Evolutionary conservation across 2,113 vertebrate genomes (phyloP).

Genomic region (Podiceps cristatus): DNA sequence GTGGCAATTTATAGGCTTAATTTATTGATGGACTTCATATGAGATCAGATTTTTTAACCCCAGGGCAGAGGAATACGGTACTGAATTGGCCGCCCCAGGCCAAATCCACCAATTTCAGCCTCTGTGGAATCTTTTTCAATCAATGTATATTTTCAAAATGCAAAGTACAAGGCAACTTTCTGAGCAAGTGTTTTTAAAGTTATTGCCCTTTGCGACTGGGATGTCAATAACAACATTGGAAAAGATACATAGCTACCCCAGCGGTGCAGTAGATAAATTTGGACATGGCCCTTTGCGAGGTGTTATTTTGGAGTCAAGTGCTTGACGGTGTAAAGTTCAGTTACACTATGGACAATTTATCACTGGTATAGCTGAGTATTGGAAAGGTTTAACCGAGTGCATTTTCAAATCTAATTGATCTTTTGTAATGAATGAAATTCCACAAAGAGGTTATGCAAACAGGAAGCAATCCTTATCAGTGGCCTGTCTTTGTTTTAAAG

Average conservation of each 20-base stretch:
- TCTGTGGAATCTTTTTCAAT: not conserved
- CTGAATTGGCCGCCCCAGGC: not conserved
- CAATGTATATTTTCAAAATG: not conserved
- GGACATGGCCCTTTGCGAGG: rapidly evolving
- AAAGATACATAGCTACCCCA: not conserved
- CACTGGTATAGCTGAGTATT: not conserved
- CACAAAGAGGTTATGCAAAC: not conserved
- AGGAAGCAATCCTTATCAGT: not conserved
- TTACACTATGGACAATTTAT: not conserved
- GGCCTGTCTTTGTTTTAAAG: not conserved
- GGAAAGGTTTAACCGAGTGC: not conserved
- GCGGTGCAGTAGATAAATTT: not conserved
- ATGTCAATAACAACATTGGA: not conserved
- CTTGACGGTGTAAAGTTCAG: not conserved
- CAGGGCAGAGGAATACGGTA: not conserved
- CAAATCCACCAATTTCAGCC: not conserved
- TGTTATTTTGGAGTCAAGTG: not conserved
- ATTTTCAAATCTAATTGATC: not conserved
- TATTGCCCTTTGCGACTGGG: not conserved
- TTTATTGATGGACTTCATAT: not conserved
- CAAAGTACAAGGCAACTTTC: not conserved
- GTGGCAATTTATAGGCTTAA: not conserved
- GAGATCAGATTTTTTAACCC: not conserved
- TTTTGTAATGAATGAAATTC: not conserved
- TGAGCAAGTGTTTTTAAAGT: not conserved